Evolutionary conservation across 1,140 invertebrate genomes (phyloP).

Genomic region (Polyergus mexicanus): DNA sequence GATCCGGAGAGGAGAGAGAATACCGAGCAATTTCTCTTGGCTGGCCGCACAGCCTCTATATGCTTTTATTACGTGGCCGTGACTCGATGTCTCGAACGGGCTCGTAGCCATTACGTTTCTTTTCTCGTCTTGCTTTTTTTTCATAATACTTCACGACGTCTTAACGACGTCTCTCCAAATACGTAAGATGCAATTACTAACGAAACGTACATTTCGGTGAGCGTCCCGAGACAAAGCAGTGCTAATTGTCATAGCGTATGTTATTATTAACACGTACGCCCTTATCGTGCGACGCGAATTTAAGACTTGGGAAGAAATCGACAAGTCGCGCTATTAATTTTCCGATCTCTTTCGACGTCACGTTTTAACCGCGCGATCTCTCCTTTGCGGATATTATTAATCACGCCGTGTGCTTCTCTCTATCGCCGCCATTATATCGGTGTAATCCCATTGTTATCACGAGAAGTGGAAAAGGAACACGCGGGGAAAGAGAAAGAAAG

Average conservation of each 20-base stretch:
- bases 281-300: slow-evolving; percentile 43
- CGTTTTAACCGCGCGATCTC: slow-evolving; percentile 19
- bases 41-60: slow-evolving; percentile 79
- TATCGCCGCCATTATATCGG: slow-evolving; percentile 60
- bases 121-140: slow-evolving; percentile 40
- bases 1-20: slow-evolving; percentile 79
- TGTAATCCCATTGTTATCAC: slow-evolving; percentile 68
- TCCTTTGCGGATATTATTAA: slow-evolving; percentile 39
- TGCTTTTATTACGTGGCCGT: slow-evolving; percentile 80
- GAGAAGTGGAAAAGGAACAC: slow-evolving; percentile 49
- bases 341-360: neutral
- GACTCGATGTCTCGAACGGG: slow-evolving; percentile 71
- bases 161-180: slow-evolving; percentile 61
- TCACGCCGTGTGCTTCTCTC: slow-evolving; percentile 10
- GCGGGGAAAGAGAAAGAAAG: neutral
- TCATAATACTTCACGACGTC: slow-evolving; percentile 37
- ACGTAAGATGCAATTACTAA: slow-evolving; percentile 52
- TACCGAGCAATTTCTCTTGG: slow-evolving; percentile 80
- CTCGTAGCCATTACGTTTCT: slow-evolving; percentile 61
- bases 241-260: slow-evolving; percentile 45
- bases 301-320: slow-evolving; percentile 30
- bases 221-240: neutral
- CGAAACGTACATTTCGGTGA: slow-evolving; percentile 43
- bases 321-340: slow-evolving; percentile 57
- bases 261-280: slow-evolving; percentile 37